Conservation (phyloP, 2,113 vertebrate genomes). For the Columba livia region DNA sequence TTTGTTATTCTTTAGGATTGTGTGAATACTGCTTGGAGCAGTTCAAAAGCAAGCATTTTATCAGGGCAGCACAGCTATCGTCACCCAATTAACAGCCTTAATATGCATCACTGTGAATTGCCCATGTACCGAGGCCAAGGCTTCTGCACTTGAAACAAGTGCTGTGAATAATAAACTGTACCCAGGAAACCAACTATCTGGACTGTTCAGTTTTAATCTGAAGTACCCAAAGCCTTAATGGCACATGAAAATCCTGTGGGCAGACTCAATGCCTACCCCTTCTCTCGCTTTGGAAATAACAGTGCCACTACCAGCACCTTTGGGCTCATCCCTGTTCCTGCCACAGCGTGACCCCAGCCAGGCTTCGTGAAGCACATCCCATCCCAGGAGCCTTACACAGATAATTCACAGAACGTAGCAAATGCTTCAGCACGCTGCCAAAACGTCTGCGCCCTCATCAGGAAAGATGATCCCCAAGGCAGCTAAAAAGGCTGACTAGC, state of each 20-base stretch:
- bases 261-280: background rate
- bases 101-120: background rate
- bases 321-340: background rate
- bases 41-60: background rate
- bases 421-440: fast-evolving
- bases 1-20: background rate
- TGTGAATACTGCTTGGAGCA: background rate
- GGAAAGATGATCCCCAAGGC: background rate
- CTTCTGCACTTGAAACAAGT: background rate
- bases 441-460: background rate
- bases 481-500: background rate
- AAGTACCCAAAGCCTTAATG: background rate
- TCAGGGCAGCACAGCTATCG: background rate
- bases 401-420: background rate
- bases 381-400: background rate
- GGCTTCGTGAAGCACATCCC: background rate
- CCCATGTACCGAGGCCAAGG: background rate
- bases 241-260: background rate
- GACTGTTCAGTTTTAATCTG: background rate
- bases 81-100: background rate
- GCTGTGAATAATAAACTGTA: background rate
- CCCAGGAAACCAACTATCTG: background rate
- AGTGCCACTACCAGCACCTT: background rate
- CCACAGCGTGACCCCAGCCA: background rate
- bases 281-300: background rate